These are phyloP conservation scores for Urosaurus nigricauda DNA, from an alignment of 2,797 vertebrate genomes.

Conservation along the genomic window DNA sequence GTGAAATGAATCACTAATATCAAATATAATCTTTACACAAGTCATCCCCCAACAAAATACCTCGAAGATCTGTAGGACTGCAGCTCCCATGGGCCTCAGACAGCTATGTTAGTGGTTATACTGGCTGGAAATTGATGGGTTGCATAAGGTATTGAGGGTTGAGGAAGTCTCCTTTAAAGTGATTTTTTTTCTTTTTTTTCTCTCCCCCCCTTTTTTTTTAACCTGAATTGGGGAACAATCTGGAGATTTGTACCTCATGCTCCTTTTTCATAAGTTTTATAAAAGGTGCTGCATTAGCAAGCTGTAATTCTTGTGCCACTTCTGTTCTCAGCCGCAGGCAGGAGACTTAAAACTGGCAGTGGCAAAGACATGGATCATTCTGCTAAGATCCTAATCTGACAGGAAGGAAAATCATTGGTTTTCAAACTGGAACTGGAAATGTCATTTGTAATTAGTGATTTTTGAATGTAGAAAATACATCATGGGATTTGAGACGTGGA, in stretches of 20 bases:
- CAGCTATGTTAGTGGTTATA: no score
- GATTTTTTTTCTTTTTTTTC: no score
- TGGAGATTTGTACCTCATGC: neutral
- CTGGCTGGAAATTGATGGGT: no score
- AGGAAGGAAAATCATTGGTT: conserved; percentile 11
- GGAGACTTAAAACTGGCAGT: neutral
- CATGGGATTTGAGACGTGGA: neutral
- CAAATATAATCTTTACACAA: no score
- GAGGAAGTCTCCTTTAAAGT: neutral
- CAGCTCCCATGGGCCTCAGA: no score
- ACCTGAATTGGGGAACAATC: neutral
- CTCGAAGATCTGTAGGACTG: no score
- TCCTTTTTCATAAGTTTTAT: neutral
- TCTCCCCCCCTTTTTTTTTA: no score
- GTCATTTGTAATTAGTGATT: conserved; percentile 22
- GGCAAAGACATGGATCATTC: conserved; percentile 5
- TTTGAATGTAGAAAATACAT: conserved; percentile 24
- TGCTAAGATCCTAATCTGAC: conserved; percentile 32
- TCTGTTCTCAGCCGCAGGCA: neutral
- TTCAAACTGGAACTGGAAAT: conserved; percentile 19
- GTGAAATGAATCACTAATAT: no score
- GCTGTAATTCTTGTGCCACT: neutral
- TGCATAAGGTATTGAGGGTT: neutral
- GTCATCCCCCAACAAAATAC: no score
- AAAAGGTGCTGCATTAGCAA: neutral